These are phyloP conservation scores for Baronia brevicornis DNA, from an alignment of 2,888 invertebrate genomes.

Conservation along the genomic window DNA sequence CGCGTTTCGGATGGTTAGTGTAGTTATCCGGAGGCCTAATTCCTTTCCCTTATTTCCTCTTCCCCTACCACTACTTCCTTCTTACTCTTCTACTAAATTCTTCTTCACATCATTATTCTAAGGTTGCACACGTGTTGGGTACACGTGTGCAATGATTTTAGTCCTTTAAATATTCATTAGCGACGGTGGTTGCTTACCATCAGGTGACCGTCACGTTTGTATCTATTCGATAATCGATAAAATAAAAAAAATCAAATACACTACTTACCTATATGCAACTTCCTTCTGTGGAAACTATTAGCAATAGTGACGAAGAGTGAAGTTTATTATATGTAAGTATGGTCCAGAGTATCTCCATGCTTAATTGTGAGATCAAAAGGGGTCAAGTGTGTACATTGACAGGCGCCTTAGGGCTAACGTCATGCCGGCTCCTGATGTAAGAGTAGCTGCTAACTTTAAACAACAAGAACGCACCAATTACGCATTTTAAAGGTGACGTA, in stretches of 20 bases:
- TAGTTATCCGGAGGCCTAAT: no score
- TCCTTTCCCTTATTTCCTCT: no score
- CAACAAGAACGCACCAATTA: slow-evolving; percentile 24
- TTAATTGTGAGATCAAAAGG: slow-evolving; percentile 75
- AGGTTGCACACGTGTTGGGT: no score
- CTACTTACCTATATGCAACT: background rate
- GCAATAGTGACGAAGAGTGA: slow-evolving; percentile 10
- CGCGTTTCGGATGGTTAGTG: no score
- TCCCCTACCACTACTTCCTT: no score
- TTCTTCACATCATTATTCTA: no score
- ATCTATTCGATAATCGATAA: background rate
- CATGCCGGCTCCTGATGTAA: slow-evolving; percentile 38
- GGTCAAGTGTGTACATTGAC: slow-evolving; percentile 74
- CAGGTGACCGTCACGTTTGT: background rate
- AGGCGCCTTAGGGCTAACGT: slow-evolving; percentile 69
- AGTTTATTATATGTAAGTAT: slow-evolving; percentile 12
- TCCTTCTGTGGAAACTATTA: slow-evolving; percentile 4
- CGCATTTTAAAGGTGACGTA: slow-evolving; percentile 20
- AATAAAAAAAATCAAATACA: background rate
- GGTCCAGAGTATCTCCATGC: slow-evolving; percentile 50
- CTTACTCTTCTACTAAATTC: no score
- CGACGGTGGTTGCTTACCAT: no score
- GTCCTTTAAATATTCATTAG: no score
- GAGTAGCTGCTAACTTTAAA: slow-evolving; percentile 22
- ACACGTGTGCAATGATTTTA: no score